A percentile compares a stretch with the other conserved stretches of the same genome.
phyloP scores from a whole-genome alignment of 2,888 invertebrate genomes.

The Tipula vernalis region DNA sequence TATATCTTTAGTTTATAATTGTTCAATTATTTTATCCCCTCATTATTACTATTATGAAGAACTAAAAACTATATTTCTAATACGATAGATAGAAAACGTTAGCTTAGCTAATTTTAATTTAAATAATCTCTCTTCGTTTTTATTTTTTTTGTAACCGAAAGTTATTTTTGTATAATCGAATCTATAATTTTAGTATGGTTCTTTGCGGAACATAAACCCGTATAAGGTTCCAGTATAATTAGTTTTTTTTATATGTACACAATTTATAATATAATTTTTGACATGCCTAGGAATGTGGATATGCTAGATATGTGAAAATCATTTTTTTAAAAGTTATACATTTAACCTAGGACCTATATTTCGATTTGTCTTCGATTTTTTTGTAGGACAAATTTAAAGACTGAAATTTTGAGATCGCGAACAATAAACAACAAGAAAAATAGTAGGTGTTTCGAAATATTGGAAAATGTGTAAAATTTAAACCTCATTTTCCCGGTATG shows the following conservation, averaged over 20 bases:
- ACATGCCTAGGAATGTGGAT: neutral
- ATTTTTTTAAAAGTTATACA: neutral
- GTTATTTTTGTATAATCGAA: neutral
- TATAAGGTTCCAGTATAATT: neutral
- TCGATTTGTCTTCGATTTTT: neutral
- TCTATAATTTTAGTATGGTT: neutral
- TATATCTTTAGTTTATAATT: neutral
- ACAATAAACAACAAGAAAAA: neutral
- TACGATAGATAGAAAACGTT: neutral
- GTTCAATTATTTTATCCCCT: neutral
- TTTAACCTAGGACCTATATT: neutral
- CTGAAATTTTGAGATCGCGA: neutral
- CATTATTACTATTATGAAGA: neutral
- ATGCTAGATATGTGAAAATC: neutral
- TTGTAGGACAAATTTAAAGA: neutral
- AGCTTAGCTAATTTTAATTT: neutral
- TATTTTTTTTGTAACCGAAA: neutral
- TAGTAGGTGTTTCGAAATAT: neutral
- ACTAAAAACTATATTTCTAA: neutral
- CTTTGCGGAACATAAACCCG: neutral
- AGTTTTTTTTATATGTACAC: neutral
- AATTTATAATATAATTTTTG: neutral
- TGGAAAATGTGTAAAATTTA: neutral
- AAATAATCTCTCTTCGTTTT: neutral
- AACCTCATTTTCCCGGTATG: neutral